These are phyloP conservation scores for Dasysyrphus albostriatus DNA, from an alignment of 2,888 invertebrate species.

Conservation along the genomic window DNA sequence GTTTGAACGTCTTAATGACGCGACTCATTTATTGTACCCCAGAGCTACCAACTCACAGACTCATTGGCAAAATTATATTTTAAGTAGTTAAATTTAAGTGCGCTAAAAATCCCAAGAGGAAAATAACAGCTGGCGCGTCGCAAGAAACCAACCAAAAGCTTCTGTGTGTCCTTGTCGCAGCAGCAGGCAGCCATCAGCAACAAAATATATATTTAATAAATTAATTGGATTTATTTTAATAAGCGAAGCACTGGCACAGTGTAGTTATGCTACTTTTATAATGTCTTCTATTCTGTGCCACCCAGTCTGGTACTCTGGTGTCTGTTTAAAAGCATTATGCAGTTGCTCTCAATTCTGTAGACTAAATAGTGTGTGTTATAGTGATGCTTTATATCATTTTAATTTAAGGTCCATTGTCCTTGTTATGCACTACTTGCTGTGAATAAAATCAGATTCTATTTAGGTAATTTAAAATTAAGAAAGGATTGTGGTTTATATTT, in stretches of 20 bases:
- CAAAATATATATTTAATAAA: conserved; percentile 59
- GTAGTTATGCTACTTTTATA: conserved; percentile 1
- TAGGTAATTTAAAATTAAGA: background rate
- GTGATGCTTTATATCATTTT: background rate
- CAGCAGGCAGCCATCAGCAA: conserved; percentile 49
- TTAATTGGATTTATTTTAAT: conserved; percentile 73
- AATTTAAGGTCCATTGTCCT: background rate
- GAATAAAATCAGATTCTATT: background rate
- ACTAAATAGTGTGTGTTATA: background rate
- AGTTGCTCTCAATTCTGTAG: background rate
- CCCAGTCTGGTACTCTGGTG: background rate
- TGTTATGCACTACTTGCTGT: background rate
- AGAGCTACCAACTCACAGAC: conserved; percentile 6
- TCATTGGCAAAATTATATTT: conserved; percentile 41
- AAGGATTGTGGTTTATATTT: too few relatives aligned
- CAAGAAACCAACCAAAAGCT: conserved; percentile 29
- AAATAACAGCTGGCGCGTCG: conserved; percentile 27
- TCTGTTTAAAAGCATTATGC: background rate
- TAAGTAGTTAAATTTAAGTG: conserved; percentile 67
- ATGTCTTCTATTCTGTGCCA: background rate
- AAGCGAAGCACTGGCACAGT: conserved; percentile 34
- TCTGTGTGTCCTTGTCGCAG: conserved; percentile 48
- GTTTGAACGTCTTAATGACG: conserved; percentile 22
- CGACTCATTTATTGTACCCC: conserved; percentile 49
- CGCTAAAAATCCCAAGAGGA: conserved; percentile 17